Base-by-base conservation (phyloP, 2,113 vertebrate genomes). In the Carettochelys insculpta region DNA sequence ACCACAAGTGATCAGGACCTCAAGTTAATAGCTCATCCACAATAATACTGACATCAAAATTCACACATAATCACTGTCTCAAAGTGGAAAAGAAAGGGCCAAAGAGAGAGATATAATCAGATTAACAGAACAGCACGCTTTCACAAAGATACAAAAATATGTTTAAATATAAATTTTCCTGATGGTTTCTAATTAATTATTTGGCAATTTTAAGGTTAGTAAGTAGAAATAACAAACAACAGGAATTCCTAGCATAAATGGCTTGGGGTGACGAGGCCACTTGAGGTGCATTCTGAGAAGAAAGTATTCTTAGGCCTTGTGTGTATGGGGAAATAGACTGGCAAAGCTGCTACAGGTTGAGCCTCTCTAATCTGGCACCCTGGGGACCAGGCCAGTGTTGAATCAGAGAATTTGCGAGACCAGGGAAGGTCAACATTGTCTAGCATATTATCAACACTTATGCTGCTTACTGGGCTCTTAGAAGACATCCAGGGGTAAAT, bases 311-410 rank as follows among this genome's bases (percentile, higher is more conserved):
- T 77, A 7, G 34, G 84, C 94, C 94, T 96, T 93, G 92, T 90
- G 94, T 50, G 0, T 94, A 90, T n/a, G 93, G 92, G 90, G 94
- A 96, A 92, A 75, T 79, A 92, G 92, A 96, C 92, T 95, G 95
- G 86, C 34, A 16, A 41, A 14, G 41, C 19, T 76, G 83, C 84
- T 65, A 13, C 84, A 90, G 94, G n/a, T n/a, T n/a, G n/a, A n/a
- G n/a, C n/a, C n/a, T n/a, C n/a, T n/a, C n/a, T n/a, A n/a, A n/a
- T n/a, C n/a, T n/a, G n/a, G n/a, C n/a, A n/a, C n/a, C n/a, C n/a
- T n/a, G n/a, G n/a, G n/a, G n/a, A n/a, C n/a, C n/a, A n/a, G n/a
- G n/a, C n/a, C n/a, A n/a, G n/a, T n/a, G n/a, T n/a, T n/a, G n/a
- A n/a, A n/a, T n/a, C n/a, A n/a, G n/a, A n/a, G n/a, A n/a, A n/a